Conservation (phyloP, 1,140 invertebrate species). For the Nebria ingens region DNA sequence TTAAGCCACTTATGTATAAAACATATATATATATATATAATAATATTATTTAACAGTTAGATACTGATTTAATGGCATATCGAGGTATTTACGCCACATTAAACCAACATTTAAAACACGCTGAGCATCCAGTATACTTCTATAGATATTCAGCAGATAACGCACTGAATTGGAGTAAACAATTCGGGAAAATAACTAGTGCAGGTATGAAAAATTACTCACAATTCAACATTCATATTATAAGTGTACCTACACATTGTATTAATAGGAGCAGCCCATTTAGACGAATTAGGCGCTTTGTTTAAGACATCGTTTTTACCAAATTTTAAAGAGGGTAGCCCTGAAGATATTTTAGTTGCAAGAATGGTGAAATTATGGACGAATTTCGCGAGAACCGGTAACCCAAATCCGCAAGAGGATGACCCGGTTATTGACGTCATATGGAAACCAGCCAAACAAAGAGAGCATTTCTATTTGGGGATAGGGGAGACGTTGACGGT, state of each 20-base stretch:
- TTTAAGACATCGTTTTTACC: slow-evolving; percentile 15
- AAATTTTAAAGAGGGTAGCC: slow-evolving; percentile 11
- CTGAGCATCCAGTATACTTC: slow-evolving; percentile 10
- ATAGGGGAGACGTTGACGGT: slow-evolving; percentile 21
- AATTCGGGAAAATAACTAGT: not conserved
- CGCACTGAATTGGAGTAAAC: not conserved
- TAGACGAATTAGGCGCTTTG: slow-evolving; percentile 22
- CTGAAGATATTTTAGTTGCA: slow-evolving; percentile 14
- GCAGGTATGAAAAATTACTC: slow-evolving; percentile 1
- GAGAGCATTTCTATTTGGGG: slow-evolving; percentile 21
- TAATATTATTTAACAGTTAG: slow-evolving; percentile 18
- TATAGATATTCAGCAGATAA: slow-evolving; percentile 7
- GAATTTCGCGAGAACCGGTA: slow-evolving; percentile 34
- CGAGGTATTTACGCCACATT: slow-evolving; percentile 16
- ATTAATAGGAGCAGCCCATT: slow-evolving; percentile 17
- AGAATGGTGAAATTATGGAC: slow-evolving; percentile 34
- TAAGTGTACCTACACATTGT: slow-evolving; percentile 12
- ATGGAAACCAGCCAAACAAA: slow-evolving; percentile 17
- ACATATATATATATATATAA: no score
- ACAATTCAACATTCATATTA: slow-evolving; percentile 6
- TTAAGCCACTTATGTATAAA: not conserved
- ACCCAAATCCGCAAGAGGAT: slow-evolving; percentile 18
- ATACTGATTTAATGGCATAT: slow-evolving; percentile 18
- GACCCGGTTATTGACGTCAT: slow-evolving; percentile 13
- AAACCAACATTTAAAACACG: slow-evolving; percentile 17